Evolutionary conservation across 2,113 vertebrate species (phyloP), one percentile per base, ranked within the genome.

Genomic region (Alethe castanea): DNA sequence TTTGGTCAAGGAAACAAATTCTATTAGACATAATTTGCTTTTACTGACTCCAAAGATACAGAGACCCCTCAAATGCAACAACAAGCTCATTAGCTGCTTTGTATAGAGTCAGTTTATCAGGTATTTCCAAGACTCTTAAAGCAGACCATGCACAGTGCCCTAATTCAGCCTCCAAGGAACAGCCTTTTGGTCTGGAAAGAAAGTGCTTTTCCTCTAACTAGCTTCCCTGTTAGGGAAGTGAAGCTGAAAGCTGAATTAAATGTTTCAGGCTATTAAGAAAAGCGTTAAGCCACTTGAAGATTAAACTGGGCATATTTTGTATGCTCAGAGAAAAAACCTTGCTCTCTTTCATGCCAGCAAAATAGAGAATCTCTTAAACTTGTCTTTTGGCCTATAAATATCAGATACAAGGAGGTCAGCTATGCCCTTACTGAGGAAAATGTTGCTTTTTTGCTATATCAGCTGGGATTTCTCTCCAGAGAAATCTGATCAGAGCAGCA

Each of bases 81-180:
- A 90, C 54, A 88, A 91, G 85, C 88, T 95, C 77, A 76, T 86
- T 86, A 95, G 9, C 56, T 78, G 45, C 53, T 90, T 35, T 85
- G 86, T 79, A 44, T 70, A 74, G 71, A 82, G 80, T 56, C 52
- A 89, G 62, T 95, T 96, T 92, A 74, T 7, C 88, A 92, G 81
- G 90, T 88, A 69, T 94, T 98, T 97, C 90, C 64, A 65, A 81
- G 92, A 78, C 79, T 65, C 33, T 62, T 88, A 80, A 80, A 59
- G 76, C 38, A 90, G 50, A 73, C 33, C 14, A 4, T 70, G 26
- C 33, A 62, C 22, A 26, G 85, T 95, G 88, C 86, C 24, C 11
- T 96, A 97, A 98, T 97, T 96, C 95, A 96, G 26, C 90, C 95
- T 93, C 92, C 74, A 95, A 96, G 78, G 94, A 96, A 67, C 67